phyloP scores from a whole-genome alignment of 1,140 invertebrate species.

The Rhysida immarginata region DNA sequence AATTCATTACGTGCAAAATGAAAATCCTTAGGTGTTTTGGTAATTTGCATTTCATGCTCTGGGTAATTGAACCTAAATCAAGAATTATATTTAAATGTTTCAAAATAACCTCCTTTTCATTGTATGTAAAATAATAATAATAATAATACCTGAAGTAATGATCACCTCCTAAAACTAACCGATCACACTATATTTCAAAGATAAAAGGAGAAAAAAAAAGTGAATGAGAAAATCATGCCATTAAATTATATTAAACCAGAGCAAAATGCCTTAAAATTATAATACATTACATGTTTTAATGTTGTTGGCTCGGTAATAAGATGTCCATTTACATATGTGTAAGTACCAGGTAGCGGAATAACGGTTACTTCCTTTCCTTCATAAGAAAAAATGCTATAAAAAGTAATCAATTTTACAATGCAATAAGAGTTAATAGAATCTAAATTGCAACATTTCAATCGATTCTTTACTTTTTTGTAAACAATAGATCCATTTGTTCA shows the following conservation, averaged over 20 bases:
- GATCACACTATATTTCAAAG: constrained; percentile 43
- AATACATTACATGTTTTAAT: constrained; percentile 36
- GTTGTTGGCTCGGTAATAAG: constrained; percentile 28
- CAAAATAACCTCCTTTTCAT: too few species aligned
- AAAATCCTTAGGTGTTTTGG: too few species aligned
- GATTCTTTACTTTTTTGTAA: constrained; percentile 6
- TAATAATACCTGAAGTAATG: constrained; percentile 46
- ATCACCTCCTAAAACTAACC: constrained; percentile 47
- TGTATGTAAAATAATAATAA: too few species aligned
- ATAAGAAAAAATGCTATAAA: constrained; percentile 25
- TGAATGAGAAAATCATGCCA: neutral
- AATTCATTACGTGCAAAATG: too few species aligned
- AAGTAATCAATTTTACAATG: neutral
- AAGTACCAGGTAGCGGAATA: constrained; percentile 31
- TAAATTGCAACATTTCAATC: constrained; percentile 28
- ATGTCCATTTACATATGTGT: constrained; percentile 49
- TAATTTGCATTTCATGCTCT: too few species aligned
- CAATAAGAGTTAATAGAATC: constrained; percentile 29
- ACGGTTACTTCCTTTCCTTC: constrained; percentile 22
- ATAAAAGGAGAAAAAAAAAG: too few species aligned
- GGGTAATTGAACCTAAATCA: too few species aligned
- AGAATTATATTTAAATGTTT: too few species aligned
- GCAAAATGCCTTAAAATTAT: neutral
- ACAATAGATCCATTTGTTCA: neutral
- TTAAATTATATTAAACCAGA: constrained; percentile 4